These are phyloP conservation scores for Leptopilina clavipes DNA, from an alignment of 1,140 invertebrate species.

Conservation along the genomic window DNA sequence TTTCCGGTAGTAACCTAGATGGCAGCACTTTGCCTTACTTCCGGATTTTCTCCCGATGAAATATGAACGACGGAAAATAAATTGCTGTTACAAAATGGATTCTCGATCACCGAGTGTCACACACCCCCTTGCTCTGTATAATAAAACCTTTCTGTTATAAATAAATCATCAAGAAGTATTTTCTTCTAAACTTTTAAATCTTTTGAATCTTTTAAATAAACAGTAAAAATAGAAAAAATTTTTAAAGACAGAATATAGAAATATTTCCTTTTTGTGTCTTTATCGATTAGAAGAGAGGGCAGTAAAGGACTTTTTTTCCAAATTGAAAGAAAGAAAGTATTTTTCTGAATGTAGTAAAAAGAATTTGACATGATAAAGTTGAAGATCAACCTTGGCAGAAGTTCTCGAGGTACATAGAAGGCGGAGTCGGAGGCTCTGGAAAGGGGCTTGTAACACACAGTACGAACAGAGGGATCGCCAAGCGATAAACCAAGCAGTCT, in stretches of 20 bases:
- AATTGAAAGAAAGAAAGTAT: too few relatives aligned
- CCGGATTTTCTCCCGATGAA: constrained; percentile 60
- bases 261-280: too few relatives aligned
- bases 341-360: not conserved
- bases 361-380: constrained; percentile 9
- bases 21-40: constrained; percentile 61
- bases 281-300: too few relatives aligned
- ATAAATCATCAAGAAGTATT: too few relatives aligned
- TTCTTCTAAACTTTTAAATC: too few relatives aligned
- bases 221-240: too few relatives aligned
- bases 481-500: constrained; percentile 69
- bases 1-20: constrained; percentile 58
- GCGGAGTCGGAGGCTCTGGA: constrained; percentile 53
- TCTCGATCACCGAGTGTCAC: constrained; percentile 58
- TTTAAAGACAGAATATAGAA: too few relatives aligned
- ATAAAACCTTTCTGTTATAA: too few relatives aligned
- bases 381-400: constrained; percentile 18
- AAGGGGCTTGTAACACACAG: constrained; percentile 67
- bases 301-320: too few relatives aligned
- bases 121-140: not conserved
- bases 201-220: too few relatives aligned
- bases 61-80: constrained; percentile 60
- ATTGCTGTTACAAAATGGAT: constrained; percentile 66
- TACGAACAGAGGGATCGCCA: constrained; percentile 70
- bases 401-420: constrained; percentile 34